These are phyloP conservation scores for Crocallis elinguaria DNA, from an alignment of 2,888 invertebrate genomes.

Conservation along the genomic window DNA sequence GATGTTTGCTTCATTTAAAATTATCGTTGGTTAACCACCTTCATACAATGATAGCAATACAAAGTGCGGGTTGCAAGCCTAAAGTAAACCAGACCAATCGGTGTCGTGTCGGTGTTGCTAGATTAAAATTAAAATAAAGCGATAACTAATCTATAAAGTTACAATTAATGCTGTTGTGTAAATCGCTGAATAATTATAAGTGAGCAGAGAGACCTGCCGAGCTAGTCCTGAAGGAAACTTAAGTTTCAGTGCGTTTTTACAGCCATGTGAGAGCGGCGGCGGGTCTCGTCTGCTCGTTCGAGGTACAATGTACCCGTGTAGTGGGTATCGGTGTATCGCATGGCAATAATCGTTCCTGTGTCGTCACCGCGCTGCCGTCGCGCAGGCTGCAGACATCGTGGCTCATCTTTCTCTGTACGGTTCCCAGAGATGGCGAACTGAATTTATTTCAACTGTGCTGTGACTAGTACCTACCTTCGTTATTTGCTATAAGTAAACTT, in stretches of 20 bases:
- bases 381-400: neutral
- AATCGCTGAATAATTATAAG: constrained; percentile 54
- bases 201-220: constrained; percentile 38
- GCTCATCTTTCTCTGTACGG: neutral
- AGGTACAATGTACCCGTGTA: constrained; percentile 43
- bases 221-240: constrained; percentile 10
- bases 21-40: constrained; percentile 27
- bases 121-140: constrained; percentile 55
- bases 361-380: constrained; percentile 24
- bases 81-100: constrained; percentile 73
- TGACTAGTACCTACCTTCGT: constrained; percentile 30
- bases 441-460: constrained; percentile 30
- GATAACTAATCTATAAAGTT: constrained; percentile 60
- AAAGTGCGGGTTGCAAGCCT: constrained; percentile 62
- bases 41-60: constrained; percentile 69
- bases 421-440: constrained; percentile 15
- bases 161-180: constrained; percentile 56
- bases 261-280: constrained; percentile 2
- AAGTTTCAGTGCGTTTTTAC: neutral
- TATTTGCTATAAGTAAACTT: constrained; percentile 18
- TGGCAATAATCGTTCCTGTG: constrained; percentile 58
- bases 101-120: constrained; percentile 79
- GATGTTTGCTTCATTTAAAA: constrained; percentile 22
- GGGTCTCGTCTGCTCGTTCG: constrained; percentile 31
- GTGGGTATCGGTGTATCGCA: constrained; percentile 61